phyloP scores from a whole-genome alignment of 2,797 vertebrate species.

The Rhinella marina region DNA sequence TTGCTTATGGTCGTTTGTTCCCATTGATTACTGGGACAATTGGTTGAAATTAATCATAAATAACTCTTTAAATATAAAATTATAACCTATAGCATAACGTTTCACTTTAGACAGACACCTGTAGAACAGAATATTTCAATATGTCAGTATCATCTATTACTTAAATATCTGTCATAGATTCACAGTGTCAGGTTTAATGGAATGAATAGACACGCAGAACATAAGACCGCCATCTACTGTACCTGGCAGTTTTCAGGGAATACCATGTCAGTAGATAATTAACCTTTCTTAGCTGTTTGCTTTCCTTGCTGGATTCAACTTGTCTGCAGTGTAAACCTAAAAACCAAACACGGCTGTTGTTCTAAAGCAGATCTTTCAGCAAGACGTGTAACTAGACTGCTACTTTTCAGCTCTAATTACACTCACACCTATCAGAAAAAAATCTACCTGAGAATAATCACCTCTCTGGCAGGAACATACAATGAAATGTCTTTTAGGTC shows the following conservation, averaged over 20 bases:
- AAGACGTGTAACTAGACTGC: slow-evolving; percentile 68
- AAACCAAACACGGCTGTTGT: slow-evolving; percentile 72
- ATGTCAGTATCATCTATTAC: no score
- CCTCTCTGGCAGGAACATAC: slow-evolving; percentile 8
- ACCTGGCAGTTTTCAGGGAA: neutral
- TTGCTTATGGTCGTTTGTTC: no score
- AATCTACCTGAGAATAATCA: slow-evolving; percentile 27
- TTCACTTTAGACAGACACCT: no score
- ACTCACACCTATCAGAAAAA: slow-evolving; percentile 69
- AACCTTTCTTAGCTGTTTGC: slow-evolving; percentile 65
- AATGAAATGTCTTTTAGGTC: neutral
- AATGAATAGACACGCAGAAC: neutral
- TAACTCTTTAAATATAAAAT: no score
- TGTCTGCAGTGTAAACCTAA: slow-evolving; percentile 69
- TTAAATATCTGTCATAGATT: neutral
- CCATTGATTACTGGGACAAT: no score
- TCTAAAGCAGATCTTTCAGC: slow-evolving; percentile 68
- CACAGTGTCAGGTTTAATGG: neutral
- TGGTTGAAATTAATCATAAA: no score
- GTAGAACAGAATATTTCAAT: no score
- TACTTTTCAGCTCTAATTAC: slow-evolving; percentile 75
- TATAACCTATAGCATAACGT: no score
- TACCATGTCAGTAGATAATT: slow-evolving; percentile 29
- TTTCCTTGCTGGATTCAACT: slow-evolving; percentile 66
- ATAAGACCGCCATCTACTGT: neutral